Evolutionary conservation across 2,797 vertebrate species (phyloP).

Genomic region (Macrochelys suwanniensis): DNA sequence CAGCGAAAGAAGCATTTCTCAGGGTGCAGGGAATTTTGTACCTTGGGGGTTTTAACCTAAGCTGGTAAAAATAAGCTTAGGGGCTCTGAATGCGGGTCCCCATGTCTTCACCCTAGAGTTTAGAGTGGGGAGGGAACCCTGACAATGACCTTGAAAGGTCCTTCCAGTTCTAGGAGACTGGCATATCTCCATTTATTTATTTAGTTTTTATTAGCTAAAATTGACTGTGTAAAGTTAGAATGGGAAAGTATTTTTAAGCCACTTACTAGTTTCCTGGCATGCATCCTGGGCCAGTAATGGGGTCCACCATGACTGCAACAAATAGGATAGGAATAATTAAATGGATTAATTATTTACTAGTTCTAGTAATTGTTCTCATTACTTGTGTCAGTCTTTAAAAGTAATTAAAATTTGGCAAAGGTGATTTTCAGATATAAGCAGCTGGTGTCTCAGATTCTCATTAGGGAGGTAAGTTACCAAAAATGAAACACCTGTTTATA

Average conservation of each 20-base stretch:
- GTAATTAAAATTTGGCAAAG: slow-evolving; percentile 74
- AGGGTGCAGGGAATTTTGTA: no score
- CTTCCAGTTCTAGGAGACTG: no score
- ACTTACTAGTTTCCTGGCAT: slow-evolving; percentile 32
- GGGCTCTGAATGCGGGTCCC: no score
- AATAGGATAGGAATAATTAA: slow-evolving; percentile 43
- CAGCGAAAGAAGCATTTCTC: no score
- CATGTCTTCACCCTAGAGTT: no score
- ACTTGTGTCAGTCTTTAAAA: slow-evolving; percentile 62
- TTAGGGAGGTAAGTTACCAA: slow-evolving; percentile 72
- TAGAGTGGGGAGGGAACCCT: no score
- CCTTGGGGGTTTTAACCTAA: no score
- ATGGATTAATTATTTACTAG: no score
- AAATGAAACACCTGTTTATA: slow-evolving; percentile 80
- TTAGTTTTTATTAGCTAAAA: slow-evolving; percentile 28
- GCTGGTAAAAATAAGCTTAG: no score
- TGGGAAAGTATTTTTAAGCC: background rate
- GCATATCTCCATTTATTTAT: no score
- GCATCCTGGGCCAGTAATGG: background rate
- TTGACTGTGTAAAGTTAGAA: slow-evolving; percentile 23
- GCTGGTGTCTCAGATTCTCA: slow-evolving; percentile 65
- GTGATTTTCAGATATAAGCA: slow-evolving; percentile 69
- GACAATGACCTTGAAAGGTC: no score
- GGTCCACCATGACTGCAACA: background rate
- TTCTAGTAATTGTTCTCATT: slow-evolving; percentile 69